Evolutionary conservation across 2,888 invertebrate genomes (phyloP), one percentile per base, ranked within the genome.

Genomic region (Lithodes maja): DNA sequence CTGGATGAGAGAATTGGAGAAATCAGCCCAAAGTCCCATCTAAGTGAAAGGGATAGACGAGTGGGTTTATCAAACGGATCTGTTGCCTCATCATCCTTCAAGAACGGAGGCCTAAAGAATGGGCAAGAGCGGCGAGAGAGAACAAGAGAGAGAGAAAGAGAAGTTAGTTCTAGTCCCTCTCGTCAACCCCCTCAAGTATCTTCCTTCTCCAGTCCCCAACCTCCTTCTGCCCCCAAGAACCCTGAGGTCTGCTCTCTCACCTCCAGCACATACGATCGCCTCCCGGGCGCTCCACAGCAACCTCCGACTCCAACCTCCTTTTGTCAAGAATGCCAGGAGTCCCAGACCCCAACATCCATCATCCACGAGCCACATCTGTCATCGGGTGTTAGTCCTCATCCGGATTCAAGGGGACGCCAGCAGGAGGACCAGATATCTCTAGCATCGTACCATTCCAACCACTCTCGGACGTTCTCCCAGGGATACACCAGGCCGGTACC

Each of bases 221-320:
- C 71, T n/a, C 17, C 71, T 12, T 5, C 5, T 12, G 61, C 69
- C 2, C 79, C 68, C 1, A 79, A 61, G 5, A 87, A 90, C 54
- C 91, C 91, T 54, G 91, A 91, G 75, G 84, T 87, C 3, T 91
- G 91, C 74, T 91, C 91, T 2, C 85, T 91, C 3, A 86, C 89
- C 17, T 89, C 86, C 54, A 87, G 89, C 68, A 84, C 85, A 17
- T 89, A 87, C 54, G 91, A 91, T 53, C 55, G 55, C 49, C 83
- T 69, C 81, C 81, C 81, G 49, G 5, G 81, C 15, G 1, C 81
- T 61, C 69, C 81, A 52, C 81, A n/a, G 3, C 86, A 2, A 15
- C 82, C 68, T 3, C 50, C 61, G 17, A 54, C 61, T 50, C 53
- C 15, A 33, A 61, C 61, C 74, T 69, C 12, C 71, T 53, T 15